Evolutionary conservation across 2,888 invertebrate species (phyloP).

Genomic region (Drosophila limbata): DNA sequence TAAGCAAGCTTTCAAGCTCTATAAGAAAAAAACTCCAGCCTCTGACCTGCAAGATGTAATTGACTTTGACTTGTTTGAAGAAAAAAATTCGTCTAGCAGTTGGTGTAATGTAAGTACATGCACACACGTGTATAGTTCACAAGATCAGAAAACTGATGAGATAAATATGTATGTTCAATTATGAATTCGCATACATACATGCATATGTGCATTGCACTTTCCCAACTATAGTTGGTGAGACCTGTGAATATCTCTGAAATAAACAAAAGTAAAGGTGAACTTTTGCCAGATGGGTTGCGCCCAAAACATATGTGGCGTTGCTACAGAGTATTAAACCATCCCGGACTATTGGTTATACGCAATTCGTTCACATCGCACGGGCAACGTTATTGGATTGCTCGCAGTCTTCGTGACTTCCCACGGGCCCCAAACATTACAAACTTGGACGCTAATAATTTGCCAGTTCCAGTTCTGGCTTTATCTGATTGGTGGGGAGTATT

Average conservation of each 20-base stretch:
- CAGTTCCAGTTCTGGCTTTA: slow-evolving; percentile 54
- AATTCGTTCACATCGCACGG: slow-evolving; percentile 93
- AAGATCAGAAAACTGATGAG: neutral
- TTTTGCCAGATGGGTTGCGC: slow-evolving; percentile 66
- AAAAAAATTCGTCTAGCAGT: neutral
- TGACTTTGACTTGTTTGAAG: slow-evolving; percentile 84
- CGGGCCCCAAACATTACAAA: slow-evolving; percentile 87
- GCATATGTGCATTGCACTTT: neutral
- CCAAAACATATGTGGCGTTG: slow-evolving; percentile 88
- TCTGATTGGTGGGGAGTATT: slow-evolving; percentile 89
- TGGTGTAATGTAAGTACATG: slow-evolving; percentile 28
- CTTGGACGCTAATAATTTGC: slow-evolving; percentile 74
- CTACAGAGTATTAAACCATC: slow-evolving; percentile 87
- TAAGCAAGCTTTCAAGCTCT: slow-evolving; percentile 91
- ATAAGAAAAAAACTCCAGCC: slow-evolving; percentile 89
- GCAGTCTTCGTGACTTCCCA: slow-evolving; percentile 92
- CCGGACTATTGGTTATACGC: slow-evolving; percentile 92
- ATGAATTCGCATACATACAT: neutral
- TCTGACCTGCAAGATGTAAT: slow-evolving; percentile 89
- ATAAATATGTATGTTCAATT: neutral
- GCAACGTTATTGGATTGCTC: slow-evolving; percentile 93
- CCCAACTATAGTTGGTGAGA: slow-evolving; percentile 25
- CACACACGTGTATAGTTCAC: too few species aligned
- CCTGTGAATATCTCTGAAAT: slow-evolving; percentile 12
- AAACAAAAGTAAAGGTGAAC: neutral